Conservation (phyloP, 2,888 invertebrate species). For the Mylabris sibirica region DNA sequence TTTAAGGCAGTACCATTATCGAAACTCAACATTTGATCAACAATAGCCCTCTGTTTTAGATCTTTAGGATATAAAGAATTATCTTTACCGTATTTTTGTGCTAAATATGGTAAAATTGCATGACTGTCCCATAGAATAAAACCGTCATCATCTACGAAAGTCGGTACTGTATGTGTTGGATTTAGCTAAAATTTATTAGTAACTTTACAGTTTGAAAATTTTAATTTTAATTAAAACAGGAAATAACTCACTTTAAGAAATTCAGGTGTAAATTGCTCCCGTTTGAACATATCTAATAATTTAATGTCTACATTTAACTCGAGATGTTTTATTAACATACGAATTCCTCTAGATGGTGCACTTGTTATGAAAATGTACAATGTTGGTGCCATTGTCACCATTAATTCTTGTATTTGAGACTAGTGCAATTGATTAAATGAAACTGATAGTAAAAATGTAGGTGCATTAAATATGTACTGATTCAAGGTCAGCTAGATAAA, state of each 20-base stretch:
- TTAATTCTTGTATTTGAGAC: too few species aligned
- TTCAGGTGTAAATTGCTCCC: constrained; percentile 55
- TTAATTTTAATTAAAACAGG: not conserved
- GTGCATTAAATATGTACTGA: too few species aligned
- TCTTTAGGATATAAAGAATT: constrained; percentile 67
- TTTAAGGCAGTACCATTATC: constrained; percentile 64
- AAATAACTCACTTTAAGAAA: constrained; percentile 50
- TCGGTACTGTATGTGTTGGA: constrained; percentile 67
- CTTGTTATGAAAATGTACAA: constrained; percentile 5
- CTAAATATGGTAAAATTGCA: constrained; percentile 64
- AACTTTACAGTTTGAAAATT: too few species aligned
- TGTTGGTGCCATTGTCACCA: constrained; percentile 14
- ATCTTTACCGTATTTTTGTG: constrained; percentile 64
- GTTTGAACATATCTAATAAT: constrained; percentile 33
- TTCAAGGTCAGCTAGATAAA: too few species aligned
- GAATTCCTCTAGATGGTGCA: not conserved
- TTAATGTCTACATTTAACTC: too few species aligned
- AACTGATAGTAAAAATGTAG: too few species aligned
- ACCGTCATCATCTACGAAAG: constrained; percentile 65
- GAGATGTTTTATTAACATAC: constrained; percentile 40
- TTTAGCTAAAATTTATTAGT: constrained; percentile 61
- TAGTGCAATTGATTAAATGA: too few species aligned
- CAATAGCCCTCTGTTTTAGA: constrained; percentile 61
- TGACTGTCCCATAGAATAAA: constrained; percentile 64
- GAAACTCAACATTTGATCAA: constrained; percentile 67